Evolutionary conservation across 2,888 invertebrate genomes (phyloP).

Genomic region (Drepana falcataria): DNA sequence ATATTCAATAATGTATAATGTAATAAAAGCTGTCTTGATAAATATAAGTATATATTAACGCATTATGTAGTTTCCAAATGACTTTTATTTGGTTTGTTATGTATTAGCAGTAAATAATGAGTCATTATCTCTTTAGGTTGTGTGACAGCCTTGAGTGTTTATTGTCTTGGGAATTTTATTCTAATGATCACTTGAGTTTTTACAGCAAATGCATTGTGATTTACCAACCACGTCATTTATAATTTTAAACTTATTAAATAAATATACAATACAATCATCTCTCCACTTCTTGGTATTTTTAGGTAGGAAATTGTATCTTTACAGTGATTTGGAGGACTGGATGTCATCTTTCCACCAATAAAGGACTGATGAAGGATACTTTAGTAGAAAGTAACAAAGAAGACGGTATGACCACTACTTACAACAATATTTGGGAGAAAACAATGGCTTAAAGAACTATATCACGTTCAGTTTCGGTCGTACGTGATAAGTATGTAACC

Average conservation of each 20-base stretch:
- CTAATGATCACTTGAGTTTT: constrained; percentile 25
- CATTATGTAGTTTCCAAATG: constrained; percentile 30
- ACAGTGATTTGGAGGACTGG: too few species aligned
- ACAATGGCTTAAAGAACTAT: constrained; percentile 20
- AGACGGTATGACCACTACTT: neutral
- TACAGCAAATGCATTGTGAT: constrained; percentile 3
- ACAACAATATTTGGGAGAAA: neutral
- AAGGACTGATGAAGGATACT: too few species aligned
- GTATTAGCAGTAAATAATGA: constrained; percentile 21
- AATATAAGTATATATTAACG: constrained; percentile 7
- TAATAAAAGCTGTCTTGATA: too few species aligned
- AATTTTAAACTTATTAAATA: neutral
- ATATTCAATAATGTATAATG: too few species aligned
- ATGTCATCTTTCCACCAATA: too few species aligned
- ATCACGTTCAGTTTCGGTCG: constrained; percentile 34
- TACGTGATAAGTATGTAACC: constrained; percentile 48
- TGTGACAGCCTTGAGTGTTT: constrained; percentile 51
- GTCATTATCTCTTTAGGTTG: constrained; percentile 32
- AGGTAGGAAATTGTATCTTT: too few species aligned
- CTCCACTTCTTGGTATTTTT: too few species aligned
- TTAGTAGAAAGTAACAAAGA: neutral
- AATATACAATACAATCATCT: too few species aligned
- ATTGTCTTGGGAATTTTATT: constrained; percentile 23
- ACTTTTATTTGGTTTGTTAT: constrained; percentile 34
- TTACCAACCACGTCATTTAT: neutral